Conservation (phyloP, 1,140 invertebrate species). For the Adelges cooleyi region DNA sequence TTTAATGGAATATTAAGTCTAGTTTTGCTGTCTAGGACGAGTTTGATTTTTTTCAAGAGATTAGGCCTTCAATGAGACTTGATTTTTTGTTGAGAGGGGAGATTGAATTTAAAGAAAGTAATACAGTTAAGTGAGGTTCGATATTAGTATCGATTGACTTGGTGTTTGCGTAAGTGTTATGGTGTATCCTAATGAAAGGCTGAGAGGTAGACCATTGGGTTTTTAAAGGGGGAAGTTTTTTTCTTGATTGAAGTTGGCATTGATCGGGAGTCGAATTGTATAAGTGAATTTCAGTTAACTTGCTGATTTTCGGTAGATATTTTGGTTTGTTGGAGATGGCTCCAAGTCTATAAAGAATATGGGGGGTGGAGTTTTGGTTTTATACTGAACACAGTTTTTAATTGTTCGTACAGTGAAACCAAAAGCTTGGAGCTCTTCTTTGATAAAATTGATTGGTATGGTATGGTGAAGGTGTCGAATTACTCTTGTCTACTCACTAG, state of each 20-base stretch:
- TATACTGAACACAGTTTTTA: slow-evolving; percentile 24
- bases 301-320: background rate
- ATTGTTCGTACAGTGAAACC: slow-evolving; percentile 2
- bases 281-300: background rate
- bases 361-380: slow-evolving; percentile 32
- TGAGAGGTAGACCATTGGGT: background rate
- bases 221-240: too few relatives aligned
- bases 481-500: too few relatives aligned
- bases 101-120: too few relatives aligned
- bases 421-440: too few relatives aligned
- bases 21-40: too few relatives aligned
- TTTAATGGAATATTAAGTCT: too few relatives aligned
- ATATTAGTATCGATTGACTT: background rate
- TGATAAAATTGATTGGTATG: background rate
- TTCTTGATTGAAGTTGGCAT: too few relatives aligned
- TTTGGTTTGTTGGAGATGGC: background rate
- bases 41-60: too few relatives aligned
- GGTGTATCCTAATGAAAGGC: background rate
- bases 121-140: background rate
- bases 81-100: too few relatives aligned
- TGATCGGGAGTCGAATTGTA: too few relatives aligned
- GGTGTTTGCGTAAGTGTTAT: background rate
- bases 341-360: too few relatives aligned
- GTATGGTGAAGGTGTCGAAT: background rate
- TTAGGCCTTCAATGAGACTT: too few relatives aligned